Evolutionary conservation across 2,888 invertebrate species (phyloP).

Genomic region (Thymelicus lineola): DNA sequence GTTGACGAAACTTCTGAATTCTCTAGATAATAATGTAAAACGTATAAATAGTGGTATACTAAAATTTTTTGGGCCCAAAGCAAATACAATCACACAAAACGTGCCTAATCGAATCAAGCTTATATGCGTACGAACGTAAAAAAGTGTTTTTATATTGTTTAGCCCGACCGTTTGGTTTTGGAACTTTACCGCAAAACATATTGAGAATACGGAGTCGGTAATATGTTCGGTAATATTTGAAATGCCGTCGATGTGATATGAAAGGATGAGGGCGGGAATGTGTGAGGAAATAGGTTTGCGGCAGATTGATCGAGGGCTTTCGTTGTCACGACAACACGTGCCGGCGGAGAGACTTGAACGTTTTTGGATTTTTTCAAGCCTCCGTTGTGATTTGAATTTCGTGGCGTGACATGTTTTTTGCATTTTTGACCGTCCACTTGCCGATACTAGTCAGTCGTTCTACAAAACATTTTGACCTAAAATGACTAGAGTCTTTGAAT

Average conservation of each 20-base stretch:
- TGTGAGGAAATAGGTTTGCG: slow-evolving; percentile 69
- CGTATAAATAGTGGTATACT: slow-evolving; percentile 7
- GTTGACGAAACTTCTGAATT: too few relatives aligned
- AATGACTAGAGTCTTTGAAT: too few relatives aligned
- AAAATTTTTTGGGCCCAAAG: slow-evolving; percentile 42
- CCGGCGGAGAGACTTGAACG: slow-evolving; percentile 59
- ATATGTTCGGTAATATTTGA: slow-evolving; percentile 64
- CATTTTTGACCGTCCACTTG: slow-evolving; percentile 41
- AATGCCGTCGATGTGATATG: slow-evolving; percentile 63
- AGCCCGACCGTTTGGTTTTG: slow-evolving; percentile 40
- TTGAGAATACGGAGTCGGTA: slow-evolving; percentile 55
- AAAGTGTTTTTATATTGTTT: slow-evolving; percentile 29
- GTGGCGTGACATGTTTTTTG: slow-evolving; percentile 56
- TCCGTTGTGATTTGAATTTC: slow-evolving; percentile 57
- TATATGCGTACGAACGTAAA: slow-evolving; percentile 23
- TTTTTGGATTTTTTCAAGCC: slow-evolving; percentile 63
- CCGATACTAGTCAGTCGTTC: not conserved
- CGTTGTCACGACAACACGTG: slow-evolving; percentile 71
- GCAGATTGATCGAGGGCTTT: slow-evolving; percentile 73
- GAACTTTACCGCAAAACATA: slow-evolving; percentile 44
- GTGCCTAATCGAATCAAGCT: slow-evolving; percentile 38
- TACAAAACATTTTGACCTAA: not conserved
- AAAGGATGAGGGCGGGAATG: slow-evolving; percentile 61
- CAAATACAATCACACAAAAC: slow-evolving; percentile 47
- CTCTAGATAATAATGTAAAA: not conserved